Evolutionary conservation across 2,113 vertebrate genomes (phyloP).

Genomic region (Paedocypris sp.): DNA sequence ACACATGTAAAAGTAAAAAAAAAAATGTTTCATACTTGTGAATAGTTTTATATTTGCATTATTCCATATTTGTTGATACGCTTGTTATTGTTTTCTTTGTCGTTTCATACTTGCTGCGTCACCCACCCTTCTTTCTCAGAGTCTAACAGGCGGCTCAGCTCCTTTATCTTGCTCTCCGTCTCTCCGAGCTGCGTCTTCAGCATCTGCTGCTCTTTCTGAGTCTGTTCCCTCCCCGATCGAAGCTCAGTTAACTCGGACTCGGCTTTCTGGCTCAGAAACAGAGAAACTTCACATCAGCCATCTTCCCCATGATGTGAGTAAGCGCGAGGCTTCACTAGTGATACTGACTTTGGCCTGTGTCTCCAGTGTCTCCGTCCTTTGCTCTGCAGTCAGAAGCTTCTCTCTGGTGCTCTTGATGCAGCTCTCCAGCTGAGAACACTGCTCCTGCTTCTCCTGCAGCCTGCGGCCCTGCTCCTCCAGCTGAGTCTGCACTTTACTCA

Average conservation of each 20-base stretch:
- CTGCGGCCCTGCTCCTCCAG: slow-evolving; percentile 70
- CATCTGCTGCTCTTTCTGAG: slow-evolving; percentile 64
- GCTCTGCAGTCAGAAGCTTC: slow-evolving; percentile 75
- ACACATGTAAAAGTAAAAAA: no score
- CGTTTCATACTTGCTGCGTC: neutral
- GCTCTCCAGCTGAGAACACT: slow-evolving; percentile 75
- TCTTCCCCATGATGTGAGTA: neutral
- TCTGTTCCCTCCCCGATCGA: slow-evolving; percentile 67
- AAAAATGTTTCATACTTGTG: no score
- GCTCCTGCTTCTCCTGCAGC: slow-evolving; percentile 78
- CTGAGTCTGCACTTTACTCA: slow-evolving; percentile 73
- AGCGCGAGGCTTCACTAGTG: neutral
- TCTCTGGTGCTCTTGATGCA: slow-evolving; percentile 82
- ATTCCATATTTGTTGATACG: neutral
- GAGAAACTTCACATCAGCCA: neutral
- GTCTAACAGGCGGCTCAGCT: slow-evolving; percentile 69
- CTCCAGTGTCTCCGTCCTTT: slow-evolving; percentile 74
- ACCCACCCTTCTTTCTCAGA: slow-evolving; percentile 71
- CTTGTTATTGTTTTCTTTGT: neutral
- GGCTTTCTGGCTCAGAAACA: slow-evolving; percentile 66
- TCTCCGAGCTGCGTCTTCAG: slow-evolving; percentile 66
- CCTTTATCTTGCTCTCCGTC: slow-evolving; percentile 63
- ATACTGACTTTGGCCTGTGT: slow-evolving; percentile 72
- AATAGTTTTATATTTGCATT: no score
- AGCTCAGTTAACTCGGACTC: slow-evolving; percentile 71